Percentiles rank a stretch among this genome's conserved stretches.
phyloP scores from a whole-genome alignment of 2,113 vertebrate species.

The Proterorhinus semilunaris region DNA sequence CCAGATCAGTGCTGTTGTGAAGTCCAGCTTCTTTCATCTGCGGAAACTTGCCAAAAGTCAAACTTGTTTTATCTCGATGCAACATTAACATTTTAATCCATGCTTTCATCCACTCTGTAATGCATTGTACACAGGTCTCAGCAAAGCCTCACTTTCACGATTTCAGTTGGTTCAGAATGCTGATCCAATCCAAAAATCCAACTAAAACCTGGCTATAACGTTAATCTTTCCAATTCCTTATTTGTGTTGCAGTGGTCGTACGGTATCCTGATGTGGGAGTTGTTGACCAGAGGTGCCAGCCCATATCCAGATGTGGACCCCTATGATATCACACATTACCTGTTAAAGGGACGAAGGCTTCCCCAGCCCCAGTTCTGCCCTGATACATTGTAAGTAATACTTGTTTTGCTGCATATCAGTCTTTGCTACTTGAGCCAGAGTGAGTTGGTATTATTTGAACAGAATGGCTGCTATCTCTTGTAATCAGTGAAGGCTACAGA shows the following conservation, averaged over 20 bases:
- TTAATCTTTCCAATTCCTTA: neutral
- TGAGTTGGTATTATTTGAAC: neutral
- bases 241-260: slow-evolving; percentile 87
- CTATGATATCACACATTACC: slow-evolving; percentile 87
- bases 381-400: slow-evolving; percentile 83
- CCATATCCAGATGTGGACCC: slow-evolving; percentile 89
- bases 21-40: too few relatives aligned
- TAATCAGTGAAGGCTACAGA: neutral
- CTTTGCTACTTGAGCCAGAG: neutral
- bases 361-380: slow-evolving; percentile 92
- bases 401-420: neutral
- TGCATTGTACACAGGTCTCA: too few relatives aligned
- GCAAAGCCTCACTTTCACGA: too few relatives aligned
- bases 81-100: too few relatives aligned
- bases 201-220: neutral
- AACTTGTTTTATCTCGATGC: too few relatives aligned
- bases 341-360: slow-evolving; percentile 86
- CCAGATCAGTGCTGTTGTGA: too few relatives aligned
- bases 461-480: neutral
- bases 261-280: slow-evolving; percentile 92
- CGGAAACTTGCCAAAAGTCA: too few relatives aligned
- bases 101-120: too few relatives aligned
- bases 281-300: slow-evolving; percentile 90
- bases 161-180: too few relatives aligned
- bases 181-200: too few relatives aligned